These are phyloP conservation scores for Cladorhizidae sp. DNA, from an alignment of 37 sponge, comb jelly and placozoan species.

Conservation along the genomic window DNA sequence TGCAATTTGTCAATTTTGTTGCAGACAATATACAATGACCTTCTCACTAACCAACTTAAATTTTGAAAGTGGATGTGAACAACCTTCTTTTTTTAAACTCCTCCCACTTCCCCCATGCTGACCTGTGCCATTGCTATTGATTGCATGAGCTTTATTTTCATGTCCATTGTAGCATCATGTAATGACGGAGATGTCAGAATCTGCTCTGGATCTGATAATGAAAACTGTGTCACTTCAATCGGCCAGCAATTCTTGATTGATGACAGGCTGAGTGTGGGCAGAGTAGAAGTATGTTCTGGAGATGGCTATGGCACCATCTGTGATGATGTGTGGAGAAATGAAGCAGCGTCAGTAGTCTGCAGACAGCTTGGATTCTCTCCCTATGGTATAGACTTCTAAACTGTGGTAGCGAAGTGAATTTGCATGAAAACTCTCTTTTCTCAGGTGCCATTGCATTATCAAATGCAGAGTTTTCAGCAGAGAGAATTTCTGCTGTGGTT, in stretches of 20 bases:
- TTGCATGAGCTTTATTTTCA: no score
- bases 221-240: not conserved
- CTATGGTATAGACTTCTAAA: slow-evolving; percentile 18
- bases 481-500: not conserved
- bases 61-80: no score
- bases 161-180: slow-evolving; percentile 22
- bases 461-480: slow-evolving; percentile 6
- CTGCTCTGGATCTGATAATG: not conserved
- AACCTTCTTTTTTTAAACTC: no score
- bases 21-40: no score
- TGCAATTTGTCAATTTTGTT: not conserved
- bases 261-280: slow-evolving; percentile 32
- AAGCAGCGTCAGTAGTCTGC: slow-evolving; percentile 32
- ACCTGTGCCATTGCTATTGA: no score
- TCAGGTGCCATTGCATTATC: slow-evolving; percentile 10
- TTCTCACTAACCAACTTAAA: no score
- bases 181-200: slow-evolving; percentile 24
- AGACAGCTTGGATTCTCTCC: slow-evolving; percentile 42
- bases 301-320: slow-evolving; percentile 37
- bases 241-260: slow-evolving; percentile 14
- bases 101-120: no score
- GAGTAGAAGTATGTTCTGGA: slow-evolving; percentile 43
- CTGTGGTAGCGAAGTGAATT: not conserved
- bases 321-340: slow-evolving; percentile 36
- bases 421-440: not conserved